Evolutionary conservation across 2,888 invertebrate species (phyloP).

Genomic region (Caenorhabditis sp.): DNA sequence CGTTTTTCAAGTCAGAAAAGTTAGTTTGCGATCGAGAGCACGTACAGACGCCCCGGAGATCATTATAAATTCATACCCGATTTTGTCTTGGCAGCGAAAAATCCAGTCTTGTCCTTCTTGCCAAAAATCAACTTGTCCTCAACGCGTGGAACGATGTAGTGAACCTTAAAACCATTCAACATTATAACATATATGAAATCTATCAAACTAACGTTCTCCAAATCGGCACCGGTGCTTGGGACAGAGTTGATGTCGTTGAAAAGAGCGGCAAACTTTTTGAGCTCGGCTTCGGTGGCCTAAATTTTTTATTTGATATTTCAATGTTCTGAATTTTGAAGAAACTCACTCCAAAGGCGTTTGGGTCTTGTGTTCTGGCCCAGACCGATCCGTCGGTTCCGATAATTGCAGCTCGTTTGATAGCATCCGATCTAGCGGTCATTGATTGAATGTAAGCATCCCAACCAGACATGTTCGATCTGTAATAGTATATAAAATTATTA

Average conservation of each 20-base stretch:
- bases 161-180: slow-evolving; percentile 39
- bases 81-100: slow-evolving; percentile 68
- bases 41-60: no score
- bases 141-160: slow-evolving; percentile 70
- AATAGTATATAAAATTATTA: slow-evolving; percentile 1
- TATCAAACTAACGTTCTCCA: slow-evolving; percentile 44
- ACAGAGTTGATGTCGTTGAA: slow-evolving; percentile 58
- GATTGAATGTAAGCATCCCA: slow-evolving; percentile 68
- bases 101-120: slow-evolving; percentile 69
- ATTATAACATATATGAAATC: not conserved
- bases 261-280: slow-evolving; percentile 58
- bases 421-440: slow-evolving; percentile 44
- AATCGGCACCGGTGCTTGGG: slow-evolving; percentile 61
- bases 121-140: slow-evolving; percentile 70
- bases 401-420: slow-evolving; percentile 68
- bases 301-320: not conserved
- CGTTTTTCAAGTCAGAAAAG: no score
- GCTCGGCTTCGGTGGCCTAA: slow-evolving; percentile 66
- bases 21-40: no score
- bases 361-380: slow-evolving; percentile 63
- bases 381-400: slow-evolving; percentile 65
- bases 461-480: slow-evolving; percentile 59
- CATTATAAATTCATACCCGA: slow-evolving; percentile 41
- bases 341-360: slow-evolving; percentile 37
- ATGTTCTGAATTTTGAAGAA: not conserved